Conservation (phyloP, 2,797 vertebrate species). For the Sylvia borin region DNA sequence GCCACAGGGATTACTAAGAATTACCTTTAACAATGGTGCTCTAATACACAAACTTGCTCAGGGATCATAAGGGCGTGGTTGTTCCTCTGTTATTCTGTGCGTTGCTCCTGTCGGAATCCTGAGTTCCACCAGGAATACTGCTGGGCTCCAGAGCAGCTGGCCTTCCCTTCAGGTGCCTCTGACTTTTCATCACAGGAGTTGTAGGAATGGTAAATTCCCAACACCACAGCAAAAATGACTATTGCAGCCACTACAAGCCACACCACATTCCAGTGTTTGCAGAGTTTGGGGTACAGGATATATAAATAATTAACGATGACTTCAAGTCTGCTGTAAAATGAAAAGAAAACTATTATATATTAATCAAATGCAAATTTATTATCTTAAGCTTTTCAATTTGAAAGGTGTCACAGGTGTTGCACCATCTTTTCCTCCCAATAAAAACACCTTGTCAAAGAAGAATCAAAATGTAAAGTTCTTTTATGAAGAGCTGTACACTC, state of each 20-base stretch:
- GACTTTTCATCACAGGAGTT: conserved; percentile 76
- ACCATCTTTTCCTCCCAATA: neutral
- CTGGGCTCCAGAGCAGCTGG: conserved; percentile 75
- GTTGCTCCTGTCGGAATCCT: conserved; percentile 76
- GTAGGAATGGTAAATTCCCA: conserved; percentile 79
- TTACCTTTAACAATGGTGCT: conserved; percentile 11
- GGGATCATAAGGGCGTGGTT: neutral
- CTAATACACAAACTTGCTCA: neutral
- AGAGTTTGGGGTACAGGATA: conserved; percentile 80
- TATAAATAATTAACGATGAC: conserved; percentile 79
- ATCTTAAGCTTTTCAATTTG: neutral
- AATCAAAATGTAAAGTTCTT: neutral
- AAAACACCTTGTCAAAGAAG: neutral
- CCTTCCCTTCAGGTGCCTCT: conserved; percentile 69
- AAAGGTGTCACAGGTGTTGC: neutral
- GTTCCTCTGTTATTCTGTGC: conserved; percentile 61
- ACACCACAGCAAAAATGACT: conserved; percentile 75
- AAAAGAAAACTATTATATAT: conserved; percentile 34
- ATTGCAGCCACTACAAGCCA: conserved; percentile 79
- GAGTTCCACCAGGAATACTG: conserved; percentile 81
- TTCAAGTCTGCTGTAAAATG: conserved; percentile 81
- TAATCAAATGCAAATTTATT: neutral
- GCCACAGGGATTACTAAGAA: neutral
- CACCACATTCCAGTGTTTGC: conserved; percentile 79
- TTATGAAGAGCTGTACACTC: neutral